A percentile compares a stretch with the other conserved stretches of the same genome.
phyloP scores from a whole-genome alignment of 2,888 invertebrate species.

The Agriopis leucophaearia region DNA sequence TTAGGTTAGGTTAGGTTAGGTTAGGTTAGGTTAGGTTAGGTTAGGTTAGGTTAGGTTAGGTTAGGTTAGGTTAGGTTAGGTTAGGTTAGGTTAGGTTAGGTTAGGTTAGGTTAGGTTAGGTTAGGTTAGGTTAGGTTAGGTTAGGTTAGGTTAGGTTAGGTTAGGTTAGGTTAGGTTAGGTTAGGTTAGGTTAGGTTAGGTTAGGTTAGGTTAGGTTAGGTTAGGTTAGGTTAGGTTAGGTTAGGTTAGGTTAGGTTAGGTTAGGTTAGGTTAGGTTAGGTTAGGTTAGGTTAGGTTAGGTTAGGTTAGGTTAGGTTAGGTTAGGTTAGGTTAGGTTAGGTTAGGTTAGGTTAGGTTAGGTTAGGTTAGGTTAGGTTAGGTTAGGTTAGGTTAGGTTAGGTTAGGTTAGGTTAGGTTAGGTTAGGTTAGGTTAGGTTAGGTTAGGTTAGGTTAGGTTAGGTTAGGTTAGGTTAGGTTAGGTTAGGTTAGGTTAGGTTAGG shows the following conservation, averaged over 20 bases:
- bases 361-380: conserved; percentile 15
- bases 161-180: conserved; percentile 15
- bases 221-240: conserved; percentile 15
- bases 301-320: conserved; percentile 15
- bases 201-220: conserved; percentile 15
- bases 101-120: conserved; percentile 15
- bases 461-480: conserved; percentile 8
- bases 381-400: conserved; percentile 12
- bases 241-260: conserved; percentile 15
- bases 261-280: conserved; percentile 15
- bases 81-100: conserved; percentile 15
- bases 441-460: conserved; percentile 8
- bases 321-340: conserved; percentile 15
- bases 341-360: conserved; percentile 15
- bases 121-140: conserved; percentile 15
- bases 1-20: conserved; percentile 15
- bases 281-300: conserved; percentile 15
- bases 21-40: conserved; percentile 15
- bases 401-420: conserved; percentile 8
- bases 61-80: conserved; percentile 15
- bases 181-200: conserved; percentile 15
- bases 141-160: conserved; percentile 15
- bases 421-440: conserved; percentile 8
- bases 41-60: conserved; percentile 15
- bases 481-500: conserved; percentile 8